Evolutionary conservation across 1,140 invertebrate species (phyloP).

Genomic region (Chrysopa pallens): DNA sequence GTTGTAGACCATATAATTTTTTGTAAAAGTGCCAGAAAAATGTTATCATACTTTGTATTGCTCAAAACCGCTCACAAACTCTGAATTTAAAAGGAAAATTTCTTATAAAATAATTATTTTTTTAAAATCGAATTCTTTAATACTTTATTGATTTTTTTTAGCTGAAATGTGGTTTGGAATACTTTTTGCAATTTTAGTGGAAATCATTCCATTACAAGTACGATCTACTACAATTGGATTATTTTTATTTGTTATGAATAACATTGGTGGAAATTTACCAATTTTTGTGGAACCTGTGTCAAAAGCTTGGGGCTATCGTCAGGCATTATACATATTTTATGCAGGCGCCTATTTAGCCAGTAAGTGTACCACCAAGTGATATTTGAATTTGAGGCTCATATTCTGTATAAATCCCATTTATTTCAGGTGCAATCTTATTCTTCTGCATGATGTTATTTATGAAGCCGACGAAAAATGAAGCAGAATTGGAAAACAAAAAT

Average conservation of each 20-base stretch:
- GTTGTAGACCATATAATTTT: too few relatives aligned
- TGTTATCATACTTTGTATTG: too few relatives aligned
- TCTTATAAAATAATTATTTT: too few relatives aligned
- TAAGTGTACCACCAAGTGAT: constrained; percentile 38
- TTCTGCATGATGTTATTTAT: too few relatives aligned
- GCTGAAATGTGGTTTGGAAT: constrained; percentile 90
- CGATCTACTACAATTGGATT: constrained; percentile 69
- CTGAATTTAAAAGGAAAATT: too few relatives aligned
- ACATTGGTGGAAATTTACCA: constrained; percentile 79
- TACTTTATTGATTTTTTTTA: constrained; percentile 24
- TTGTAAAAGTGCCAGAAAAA: too few relatives aligned
- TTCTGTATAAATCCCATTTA: too few relatives aligned
- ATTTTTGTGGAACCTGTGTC: constrained; percentile 72
- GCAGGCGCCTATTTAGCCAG: constrained; percentile 70
- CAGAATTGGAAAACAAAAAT: too few relatives aligned
- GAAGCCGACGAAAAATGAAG: too few relatives aligned
- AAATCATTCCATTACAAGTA: constrained; percentile 63
- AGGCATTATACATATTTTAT: constrained; percentile 70
- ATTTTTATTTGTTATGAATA: constrained; percentile 83
- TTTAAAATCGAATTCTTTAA: too few relatives aligned
- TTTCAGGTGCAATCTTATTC: too few relatives aligned
- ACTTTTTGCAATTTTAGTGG: constrained; percentile 72
- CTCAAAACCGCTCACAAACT: too few relatives aligned
- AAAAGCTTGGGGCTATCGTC: constrained; percentile 59
- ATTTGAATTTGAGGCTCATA: constrained; percentile 1